Base-by-base conservation (phyloP, 2,113 vertebrate species). In the Dasyornis broadbenti region DNA sequence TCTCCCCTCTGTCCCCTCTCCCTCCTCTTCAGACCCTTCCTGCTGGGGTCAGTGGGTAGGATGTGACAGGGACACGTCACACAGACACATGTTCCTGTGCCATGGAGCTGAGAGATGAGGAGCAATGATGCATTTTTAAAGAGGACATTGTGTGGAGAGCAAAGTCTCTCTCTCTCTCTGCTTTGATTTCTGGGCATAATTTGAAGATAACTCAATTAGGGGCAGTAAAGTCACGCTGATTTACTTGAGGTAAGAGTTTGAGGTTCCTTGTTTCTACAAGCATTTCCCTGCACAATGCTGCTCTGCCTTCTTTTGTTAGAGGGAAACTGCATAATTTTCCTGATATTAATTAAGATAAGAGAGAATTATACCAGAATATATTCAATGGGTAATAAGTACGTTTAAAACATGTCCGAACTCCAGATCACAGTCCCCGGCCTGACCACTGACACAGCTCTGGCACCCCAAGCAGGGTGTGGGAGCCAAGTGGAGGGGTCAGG, bases 291-390 rank as follows among this genome's bases (percentile, higher is more conserved):
- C 68, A 50, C 63, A 59, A 26, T 53, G 44, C 54, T 63, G 47
- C 83, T 90, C 57, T 78, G 82, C 47, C 57, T 79, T 39, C 80
- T 89, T 65, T 73, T 59, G 68, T 93, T 63, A 78, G 86, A 66
- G 75, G 64, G 35, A 42, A 71, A 40, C 17, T 26, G 65, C 2
- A 1, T 72, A 17, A 45, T 88, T 86, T 91, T 65, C 42, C 31
- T 70, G 82, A 81, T 95, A 28, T 13, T 90, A 92, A 93, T 94
- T 96, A 88, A 88, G 85, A 93, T 90, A 86, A 87, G 76, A 70
- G 50, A 59, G 56, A 80, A 95, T 95, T 53, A 66, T 57, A 70
- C 30, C 42, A 63, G 59, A 80, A 66, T 28, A 16, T 44, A 40
- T 80, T 83, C 22, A 57, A 6, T 31, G 39, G 59, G 68, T 77